A percentile compares a stretch with the other conserved stretches of the same genome.
Evolutionary conservation across 2,797 vertebrate genomes (phyloP).

Genomic region (Australoheros facetus): DNA sequence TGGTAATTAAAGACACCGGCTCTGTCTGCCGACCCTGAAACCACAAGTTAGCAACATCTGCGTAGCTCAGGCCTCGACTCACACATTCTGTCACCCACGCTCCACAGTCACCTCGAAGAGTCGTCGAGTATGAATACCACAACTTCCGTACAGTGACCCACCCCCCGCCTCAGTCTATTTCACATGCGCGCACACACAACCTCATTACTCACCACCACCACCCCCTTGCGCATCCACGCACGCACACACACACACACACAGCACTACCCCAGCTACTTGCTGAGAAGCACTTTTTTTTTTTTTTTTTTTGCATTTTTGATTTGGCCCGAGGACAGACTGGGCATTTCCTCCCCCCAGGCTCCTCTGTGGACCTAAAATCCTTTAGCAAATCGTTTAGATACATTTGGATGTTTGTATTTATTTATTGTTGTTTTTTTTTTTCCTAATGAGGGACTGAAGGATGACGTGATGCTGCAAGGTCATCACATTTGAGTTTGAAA

Average conservation of each 20-base stretch:
- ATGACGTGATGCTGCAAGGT: slow-evolving; percentile 5
- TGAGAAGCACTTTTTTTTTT: slow-evolving; percentile 23
- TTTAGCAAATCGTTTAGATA: background rate
- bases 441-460: slow-evolving; percentile 6
- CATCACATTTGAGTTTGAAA: slow-evolving; percentile 17
- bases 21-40: slow-evolving; percentile 41
- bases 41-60: slow-evolving; percentile 51
- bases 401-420: slow-evolving; percentile 22
- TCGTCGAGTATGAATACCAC: slow-evolving; percentile 46
- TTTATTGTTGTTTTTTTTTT: slow-evolving; percentile 4
- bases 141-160: slow-evolving; percentile 30
- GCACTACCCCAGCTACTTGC: slow-evolving; percentile 35
- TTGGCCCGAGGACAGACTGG: slow-evolving; percentile 4
- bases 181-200: background rate
- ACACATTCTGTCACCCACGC: slow-evolving; percentile 41
- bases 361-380: background rate
- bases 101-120: slow-evolving; percentile 53
- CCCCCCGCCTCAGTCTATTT: background rate
- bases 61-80: slow-evolving; percentile 46
- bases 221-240: background rate
- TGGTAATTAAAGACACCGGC: slow-evolving; percentile 59
- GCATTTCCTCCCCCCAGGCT: slow-evolving; percentile 10
- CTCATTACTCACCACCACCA: slow-evolving; percentile 42
- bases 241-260: slow-evolving; percentile 4
- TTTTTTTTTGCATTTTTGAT: background rate